phyloP scores from a whole-genome alignment of 2,113 vertebrate species.

The Sorex araneus region DNA sequence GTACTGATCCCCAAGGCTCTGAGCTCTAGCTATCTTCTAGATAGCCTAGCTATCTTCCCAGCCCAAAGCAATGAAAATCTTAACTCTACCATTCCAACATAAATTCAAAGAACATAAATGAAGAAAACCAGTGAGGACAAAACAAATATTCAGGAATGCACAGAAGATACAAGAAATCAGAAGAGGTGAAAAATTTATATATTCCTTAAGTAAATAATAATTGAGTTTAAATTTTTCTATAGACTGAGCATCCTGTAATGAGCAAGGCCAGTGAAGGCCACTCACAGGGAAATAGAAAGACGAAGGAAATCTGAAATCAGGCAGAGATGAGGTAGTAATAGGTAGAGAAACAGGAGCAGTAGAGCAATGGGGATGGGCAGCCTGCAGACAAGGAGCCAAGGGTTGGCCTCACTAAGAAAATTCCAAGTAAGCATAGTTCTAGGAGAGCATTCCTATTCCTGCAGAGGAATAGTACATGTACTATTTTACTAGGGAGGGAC shows the following conservation, averaged over 20 bases:
- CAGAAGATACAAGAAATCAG: background rate
- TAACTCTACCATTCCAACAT: background rate
- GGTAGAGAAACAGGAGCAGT: background rate
- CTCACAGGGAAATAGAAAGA: background rate
- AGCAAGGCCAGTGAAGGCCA: background rate
- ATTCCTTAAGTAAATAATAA: background rate
- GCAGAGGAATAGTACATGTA: no score
- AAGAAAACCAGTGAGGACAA: background rate
- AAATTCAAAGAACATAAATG: background rate
- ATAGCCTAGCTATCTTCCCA: no score
- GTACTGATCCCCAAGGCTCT: no score
- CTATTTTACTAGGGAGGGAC: no score
- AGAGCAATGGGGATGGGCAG: background rate
- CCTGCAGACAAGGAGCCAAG: no score
- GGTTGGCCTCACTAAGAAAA: no score
- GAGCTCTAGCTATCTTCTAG: no score
- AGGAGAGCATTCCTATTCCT: no score
- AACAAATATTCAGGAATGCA: slow-evolving; percentile 45
- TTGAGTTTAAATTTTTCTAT: background rate
- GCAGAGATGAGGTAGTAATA: background rate
- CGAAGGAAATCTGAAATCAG: background rate
- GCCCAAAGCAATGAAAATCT: background rate
- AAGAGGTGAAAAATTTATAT: slow-evolving; percentile 9
- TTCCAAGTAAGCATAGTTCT: no score
- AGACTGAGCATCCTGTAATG: background rate